phyloP scores from a whole-genome alignment of 2,888 invertebrate genomes.

The Protophormia terraenovae region DNA sequence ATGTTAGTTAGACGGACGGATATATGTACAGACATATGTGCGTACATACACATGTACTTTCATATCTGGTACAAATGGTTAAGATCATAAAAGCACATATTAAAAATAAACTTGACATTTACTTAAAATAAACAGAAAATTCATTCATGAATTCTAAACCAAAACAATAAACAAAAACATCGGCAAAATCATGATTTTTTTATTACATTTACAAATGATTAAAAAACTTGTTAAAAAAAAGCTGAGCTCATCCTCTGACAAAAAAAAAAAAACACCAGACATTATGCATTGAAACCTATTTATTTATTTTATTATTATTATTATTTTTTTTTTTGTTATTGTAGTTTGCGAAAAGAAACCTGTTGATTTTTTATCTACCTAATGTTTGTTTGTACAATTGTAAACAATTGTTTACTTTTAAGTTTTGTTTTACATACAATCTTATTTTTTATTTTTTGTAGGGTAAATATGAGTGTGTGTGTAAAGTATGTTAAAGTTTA shows the following conservation, averaged over 20 bases:
- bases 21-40: background rate
- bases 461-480: background rate
- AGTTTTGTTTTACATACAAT: background rate
- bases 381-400: background rate
- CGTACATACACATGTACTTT: background rate
- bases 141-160: background rate
- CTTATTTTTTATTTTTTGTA: background rate
- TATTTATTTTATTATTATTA: too few relatives aligned
- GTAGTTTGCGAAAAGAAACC: constrained; percentile 14
- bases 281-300: constrained; percentile 42
- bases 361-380: constrained; percentile 22
- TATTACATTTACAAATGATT: background rate
- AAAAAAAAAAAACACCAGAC: constrained; percentile 34
- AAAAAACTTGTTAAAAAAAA: constrained; percentile 45
- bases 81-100: background rate
- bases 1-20: background rate
- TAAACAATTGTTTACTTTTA: background rate
- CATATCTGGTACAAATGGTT: too few relatives aligned
- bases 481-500: constrained; percentile 22
- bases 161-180: background rate
- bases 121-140: background rate
- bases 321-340: constrained; percentile 35
- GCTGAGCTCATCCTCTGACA: constrained; percentile 61
- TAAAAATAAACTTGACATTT: constrained; percentile 21
- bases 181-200: background rate